These are phyloP conservation scores for Pomacea maculata DNA, from an alignment of 1,140 invertebrate genomes.

Conservation along the genomic window DNA sequence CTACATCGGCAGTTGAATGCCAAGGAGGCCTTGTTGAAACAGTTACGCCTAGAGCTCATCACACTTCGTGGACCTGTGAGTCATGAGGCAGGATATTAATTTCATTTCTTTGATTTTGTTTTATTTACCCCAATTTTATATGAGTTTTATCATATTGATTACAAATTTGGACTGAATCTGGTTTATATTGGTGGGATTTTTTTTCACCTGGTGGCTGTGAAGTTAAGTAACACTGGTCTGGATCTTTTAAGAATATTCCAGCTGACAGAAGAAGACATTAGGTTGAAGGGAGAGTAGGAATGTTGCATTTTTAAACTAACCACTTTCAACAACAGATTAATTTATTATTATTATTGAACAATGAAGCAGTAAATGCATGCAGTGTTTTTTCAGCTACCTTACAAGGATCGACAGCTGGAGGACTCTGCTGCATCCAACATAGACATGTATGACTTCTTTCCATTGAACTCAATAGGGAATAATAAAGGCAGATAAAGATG, in stretches of 20 bases:
- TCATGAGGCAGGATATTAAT: neutral
- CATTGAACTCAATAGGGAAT: too few relatives aligned
- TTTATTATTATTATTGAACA: too few relatives aligned
- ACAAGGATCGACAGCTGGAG: constrained; percentile 16
- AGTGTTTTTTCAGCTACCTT: constrained; percentile 14
- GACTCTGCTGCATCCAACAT: neutral
- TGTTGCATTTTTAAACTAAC: too few relatives aligned
- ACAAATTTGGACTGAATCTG: neutral
- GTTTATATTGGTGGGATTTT: neutral
- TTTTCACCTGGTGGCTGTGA: neutral
- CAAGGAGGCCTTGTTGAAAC: constrained; percentile 74
- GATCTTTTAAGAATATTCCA: too few relatives aligned
- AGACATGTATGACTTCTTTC: constrained; percentile 2
- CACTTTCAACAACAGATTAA: too few relatives aligned
- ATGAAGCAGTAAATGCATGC: too few relatives aligned
- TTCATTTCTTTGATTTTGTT: neutral
- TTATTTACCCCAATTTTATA: neutral
- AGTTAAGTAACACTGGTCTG: neutral
- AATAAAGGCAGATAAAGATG: too few relatives aligned
- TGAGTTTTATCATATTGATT: neutral
- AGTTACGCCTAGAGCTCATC: constrained; percentile 75
- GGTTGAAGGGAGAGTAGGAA: too few relatives aligned
- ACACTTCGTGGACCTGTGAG: constrained; percentile 73
- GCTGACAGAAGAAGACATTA: too few relatives aligned
- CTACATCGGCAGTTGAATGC: constrained; percentile 69